Evolutionary conservation across 2,797 vertebrate species (phyloP), one percentile per base, ranked within the genome.

Genomic region (Pogonophryne albipinna): DNA sequence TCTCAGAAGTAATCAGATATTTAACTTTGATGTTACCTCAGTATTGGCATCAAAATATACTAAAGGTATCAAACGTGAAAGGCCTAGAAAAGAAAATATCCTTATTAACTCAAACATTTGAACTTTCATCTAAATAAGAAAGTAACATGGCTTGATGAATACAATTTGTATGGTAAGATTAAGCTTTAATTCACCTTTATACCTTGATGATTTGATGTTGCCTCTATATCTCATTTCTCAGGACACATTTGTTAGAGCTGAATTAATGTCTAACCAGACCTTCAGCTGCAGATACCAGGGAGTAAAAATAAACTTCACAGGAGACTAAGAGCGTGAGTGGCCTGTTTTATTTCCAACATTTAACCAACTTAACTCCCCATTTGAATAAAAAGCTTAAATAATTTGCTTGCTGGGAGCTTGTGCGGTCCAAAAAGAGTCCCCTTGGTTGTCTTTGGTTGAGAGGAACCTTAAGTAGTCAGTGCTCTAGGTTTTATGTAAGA

Each of bases 241-340:
- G 46, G 13, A n/a, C 9, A 56, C 65, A 61, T 80, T 58, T 74
- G 74, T 49, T 47, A 2, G 46, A 2, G 46, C n/a, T 49, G 14
- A 78, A 85, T 84, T 86, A 79, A 81, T 76, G 66, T 84, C 78
- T 67, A 90, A 84, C 81, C 74, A 67, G 70, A 79, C 64, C 55
- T 79, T 78, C 50, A 79, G 31, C 69, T 70, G 44, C 70, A 69
- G 41, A 23, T 9, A 31, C 23, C 47, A 68, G 23, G n/a, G 71
- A 56, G 17, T 20, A 44, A 64, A 79, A 70, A 68, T 23, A n/a
- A 61, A 52, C 63, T 3, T 60, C 31, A 68, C 47, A 62, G n/a
- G 34, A 7, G 31, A 16, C 19, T 34, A 14, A 56, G 60, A 56
- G 47, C 0, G 6, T 27, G 14, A 17, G 42, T 47, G 7, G 12